These are phyloP conservation scores for Linnaemya tessellans DNA, from an alignment of 2,888 invertebrate genomes.

Conservation along the genomic window DNA sequence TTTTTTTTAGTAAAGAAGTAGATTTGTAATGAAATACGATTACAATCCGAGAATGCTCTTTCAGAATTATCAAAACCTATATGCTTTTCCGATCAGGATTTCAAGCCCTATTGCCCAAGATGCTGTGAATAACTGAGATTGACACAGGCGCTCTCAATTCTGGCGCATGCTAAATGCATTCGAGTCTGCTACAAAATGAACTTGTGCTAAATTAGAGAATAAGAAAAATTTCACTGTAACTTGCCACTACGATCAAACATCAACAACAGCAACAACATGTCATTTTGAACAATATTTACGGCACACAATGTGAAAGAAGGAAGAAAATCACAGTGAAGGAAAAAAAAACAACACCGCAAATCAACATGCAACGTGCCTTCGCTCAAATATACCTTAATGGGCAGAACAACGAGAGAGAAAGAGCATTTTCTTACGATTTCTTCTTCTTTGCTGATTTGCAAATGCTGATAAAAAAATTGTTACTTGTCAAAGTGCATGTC, in stretches of 20 bases:
- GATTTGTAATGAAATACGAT: too few species aligned
- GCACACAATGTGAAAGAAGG: conserved; percentile 35
- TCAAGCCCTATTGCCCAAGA: too few species aligned
- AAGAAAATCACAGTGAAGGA: conserved; percentile 27
- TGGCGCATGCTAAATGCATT: too few species aligned
- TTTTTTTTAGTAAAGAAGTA: background rate
- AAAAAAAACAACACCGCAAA: conserved; percentile 18
- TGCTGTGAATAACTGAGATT: too few species aligned
- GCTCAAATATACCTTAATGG: conserved; percentile 48
- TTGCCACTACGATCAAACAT: conserved; percentile 36
- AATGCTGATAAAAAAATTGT: conserved; percentile 70
- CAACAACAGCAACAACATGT: conserved; percentile 49
- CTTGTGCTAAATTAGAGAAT: too few species aligned
- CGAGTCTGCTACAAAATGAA: too few species aligned
- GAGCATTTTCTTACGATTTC: conserved; percentile 33
- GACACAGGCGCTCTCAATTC: too few species aligned
- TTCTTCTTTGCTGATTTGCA: conserved; percentile 64
- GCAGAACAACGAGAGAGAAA: conserved; percentile 36
- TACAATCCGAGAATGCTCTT: too few species aligned
- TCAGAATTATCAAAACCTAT: too few species aligned
- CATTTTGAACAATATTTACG: conserved; percentile 52
- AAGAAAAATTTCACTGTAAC: conserved; percentile 13
- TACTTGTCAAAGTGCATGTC: conserved; percentile 71
- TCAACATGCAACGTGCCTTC: conserved; percentile 62
- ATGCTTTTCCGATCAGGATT: too few species aligned